phyloP scores from a whole-genome alignment of 2,888 invertebrate species.

The Clitarchus hookeri region DNA sequence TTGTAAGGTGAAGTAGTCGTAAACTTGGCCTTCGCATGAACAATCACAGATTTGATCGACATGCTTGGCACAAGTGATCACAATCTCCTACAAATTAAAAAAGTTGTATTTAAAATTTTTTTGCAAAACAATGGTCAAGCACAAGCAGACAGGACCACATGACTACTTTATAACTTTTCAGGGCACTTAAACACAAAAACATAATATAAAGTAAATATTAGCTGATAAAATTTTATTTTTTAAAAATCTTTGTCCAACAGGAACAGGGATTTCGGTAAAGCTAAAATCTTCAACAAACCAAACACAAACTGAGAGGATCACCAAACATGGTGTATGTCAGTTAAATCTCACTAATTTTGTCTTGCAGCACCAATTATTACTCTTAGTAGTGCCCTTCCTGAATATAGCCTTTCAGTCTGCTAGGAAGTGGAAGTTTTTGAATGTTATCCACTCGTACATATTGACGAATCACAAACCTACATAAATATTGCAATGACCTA shows the following conservation, averaged over 20 bases:
- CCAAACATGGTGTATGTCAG: neutral
- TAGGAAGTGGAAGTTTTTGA: constrained; percentile 69
- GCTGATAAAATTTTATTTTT: constrained; percentile 1
- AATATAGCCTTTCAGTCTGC: constrained; percentile 62
- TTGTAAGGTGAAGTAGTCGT: too few species aligned
- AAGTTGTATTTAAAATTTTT: too few species aligned
- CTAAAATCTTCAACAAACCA: constrained; percentile 10
- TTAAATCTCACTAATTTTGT: constrained; percentile 34
- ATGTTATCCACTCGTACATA: constrained; percentile 70
- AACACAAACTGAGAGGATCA: neutral
- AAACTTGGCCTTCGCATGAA: too few species aligned
- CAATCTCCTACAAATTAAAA: too few species aligned
- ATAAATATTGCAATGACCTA: constrained; percentile 72
- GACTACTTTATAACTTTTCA: too few species aligned
- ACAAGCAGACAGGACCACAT: neutral
- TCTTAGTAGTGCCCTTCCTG: constrained; percentile 51
- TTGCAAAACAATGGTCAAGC: too few species aligned
- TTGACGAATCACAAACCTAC: constrained; percentile 73
- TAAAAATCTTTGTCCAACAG: neutral
- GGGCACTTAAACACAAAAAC: neutral
- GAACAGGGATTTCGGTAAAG: neutral
- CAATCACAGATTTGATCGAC: too few species aligned
- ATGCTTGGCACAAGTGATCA: too few species aligned
- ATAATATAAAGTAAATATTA: neutral
- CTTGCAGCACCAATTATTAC: neutral